Evolutionary conservation across 1,140 invertebrate genomes (phyloP), one percentile per base, ranked within the genome.

Genomic region (Notospermus geniculatus): DNA sequence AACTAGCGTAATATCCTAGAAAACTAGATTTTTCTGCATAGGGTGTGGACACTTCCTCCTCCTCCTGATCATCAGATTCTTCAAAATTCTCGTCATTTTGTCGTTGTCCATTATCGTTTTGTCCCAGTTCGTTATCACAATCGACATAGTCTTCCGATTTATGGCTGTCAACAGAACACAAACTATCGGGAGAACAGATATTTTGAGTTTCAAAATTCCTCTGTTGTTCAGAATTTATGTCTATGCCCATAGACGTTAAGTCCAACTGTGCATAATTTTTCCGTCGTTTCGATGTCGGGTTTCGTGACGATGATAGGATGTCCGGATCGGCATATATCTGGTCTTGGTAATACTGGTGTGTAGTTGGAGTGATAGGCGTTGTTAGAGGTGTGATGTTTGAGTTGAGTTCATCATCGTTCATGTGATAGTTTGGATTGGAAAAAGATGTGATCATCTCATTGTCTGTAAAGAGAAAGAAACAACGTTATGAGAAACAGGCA

Each of bases 1-100:
- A 39, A 61, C 52, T 56, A 2, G 59, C 59, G 53, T 61, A 61
- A 50, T 61, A 61, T 19, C 53, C 59, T 17, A 61, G 29, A 27
- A 61, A 61, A 2, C 59, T 27, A 50, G 46, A 50, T 50, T 50
- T 50, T 50, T 50, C 46, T 50, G 46, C 46, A 50, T 50, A 50
- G 46, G 46, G 25, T n/a, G 46, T 19, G 4, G 46, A 23, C 5
- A 23, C 46, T 9, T 50, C 46, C 19, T 50, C 5, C 19, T 19
- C 25, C 46, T 50, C 39, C 39, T 43, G 5, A n/a, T 7, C 25
- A n/a, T 50, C 25, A 19, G 46, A 50, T 9, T 27, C n/a, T n/a
- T 50, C 46, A 50, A n/a, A 19, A 19, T 19, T 50, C 5, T 36
- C 32, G 32, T 36, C 32, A 15, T 36, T 36, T 36, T 36, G 32